These are phyloP conservation scores for Pungitius pungitius DNA, from an alignment of 2,113 vertebrate genomes.

Conservation along the genomic window DNA sequence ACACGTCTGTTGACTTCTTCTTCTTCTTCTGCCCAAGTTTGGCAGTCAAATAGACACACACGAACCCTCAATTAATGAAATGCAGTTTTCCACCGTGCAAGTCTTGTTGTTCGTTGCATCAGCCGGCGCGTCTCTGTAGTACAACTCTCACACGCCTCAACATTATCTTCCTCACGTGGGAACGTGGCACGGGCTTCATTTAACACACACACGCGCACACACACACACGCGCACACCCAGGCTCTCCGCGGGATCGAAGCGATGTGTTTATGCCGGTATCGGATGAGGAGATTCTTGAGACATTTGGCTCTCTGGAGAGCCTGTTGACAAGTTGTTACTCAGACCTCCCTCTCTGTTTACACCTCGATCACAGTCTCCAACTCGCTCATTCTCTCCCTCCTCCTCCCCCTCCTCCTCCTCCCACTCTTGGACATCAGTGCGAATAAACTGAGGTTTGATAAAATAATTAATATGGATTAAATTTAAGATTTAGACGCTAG, in stretches of 20 bases:
- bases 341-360: conserved; percentile 34
- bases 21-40: conserved; percentile 40
- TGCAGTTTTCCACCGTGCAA: conserved; percentile 50
- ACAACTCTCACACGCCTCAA: conserved; percentile 41
- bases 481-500: conserved; percentile 18
- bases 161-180: conserved; percentile 63
- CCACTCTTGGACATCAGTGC: conserved; percentile 10
- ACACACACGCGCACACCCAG: background rate
- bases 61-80: conserved; percentile 43
- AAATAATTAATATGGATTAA: background rate
- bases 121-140: conserved; percentile 53
- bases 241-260: conserved; percentile 55
- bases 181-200: conserved; percentile 39
- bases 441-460: conserved; percentile 10
- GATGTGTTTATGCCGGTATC: conserved; percentile 62
- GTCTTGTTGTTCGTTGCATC: conserved; percentile 71
- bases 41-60: conserved; percentile 31
- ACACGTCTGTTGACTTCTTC: conserved; percentile 18
- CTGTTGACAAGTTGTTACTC: conserved; percentile 52
- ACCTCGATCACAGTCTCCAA: conserved; percentile 41
- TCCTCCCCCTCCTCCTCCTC: background rate
- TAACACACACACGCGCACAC: conserved; percentile 27
- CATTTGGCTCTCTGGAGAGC: conserved; percentile 56
- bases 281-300: conserved; percentile 63
- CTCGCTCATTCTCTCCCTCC: background rate